Conservation (phyloP, 2,797 vertebrate species). For the Etheostoma perlongum region DNA sequence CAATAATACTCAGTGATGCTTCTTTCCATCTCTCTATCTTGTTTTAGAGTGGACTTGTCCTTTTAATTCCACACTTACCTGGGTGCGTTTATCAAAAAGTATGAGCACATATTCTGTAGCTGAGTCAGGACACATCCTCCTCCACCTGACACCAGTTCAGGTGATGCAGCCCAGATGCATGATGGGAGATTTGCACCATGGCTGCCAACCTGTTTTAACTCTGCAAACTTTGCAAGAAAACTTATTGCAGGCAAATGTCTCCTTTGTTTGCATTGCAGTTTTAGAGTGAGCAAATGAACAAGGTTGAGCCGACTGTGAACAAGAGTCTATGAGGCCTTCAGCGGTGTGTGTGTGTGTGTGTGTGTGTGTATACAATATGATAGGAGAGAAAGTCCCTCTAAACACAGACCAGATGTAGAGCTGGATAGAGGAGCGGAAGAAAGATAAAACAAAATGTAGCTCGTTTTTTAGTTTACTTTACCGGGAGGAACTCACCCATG, state of each 20-base stretch:
- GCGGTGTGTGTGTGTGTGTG: slow-evolving; percentile 22
- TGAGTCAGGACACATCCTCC: neutral
- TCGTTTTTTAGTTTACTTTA: slow-evolving; percentile 50
- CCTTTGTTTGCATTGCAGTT: slow-evolving; percentile 35
- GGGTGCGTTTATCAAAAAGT: neutral
- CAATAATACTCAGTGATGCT: neutral
- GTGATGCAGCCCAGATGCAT: slow-evolving; percentile 30
- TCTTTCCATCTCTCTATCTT: no score
- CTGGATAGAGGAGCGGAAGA: slow-evolving; percentile 51
- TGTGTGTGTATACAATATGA: slow-evolving; percentile 32
- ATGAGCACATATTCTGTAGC: neutral
- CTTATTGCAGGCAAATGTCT: neutral
- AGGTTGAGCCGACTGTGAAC: slow-evolving; percentile 31
- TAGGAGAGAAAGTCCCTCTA: slow-evolving; percentile 68
- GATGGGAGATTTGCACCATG: slow-evolving; percentile 30
- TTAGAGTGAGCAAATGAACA: slow-evolving; percentile 13
- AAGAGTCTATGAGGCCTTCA: slow-evolving; percentile 45
- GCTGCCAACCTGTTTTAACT: slow-evolving; percentile 6
- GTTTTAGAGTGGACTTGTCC: neutral
- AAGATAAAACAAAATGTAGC: slow-evolving; percentile 58
- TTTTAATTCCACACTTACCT: neutral
- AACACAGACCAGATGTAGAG: slow-evolving; percentile 77
- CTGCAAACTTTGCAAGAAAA: slow-evolving; percentile 36
- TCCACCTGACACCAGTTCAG: neutral
- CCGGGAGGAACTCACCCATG: slow-evolving; percentile 10